Evolutionary conservation across 1,140 invertebrate species (phyloP), one percentile per base, ranked within the genome.

Genomic region (Danaus plexippus): DNA sequence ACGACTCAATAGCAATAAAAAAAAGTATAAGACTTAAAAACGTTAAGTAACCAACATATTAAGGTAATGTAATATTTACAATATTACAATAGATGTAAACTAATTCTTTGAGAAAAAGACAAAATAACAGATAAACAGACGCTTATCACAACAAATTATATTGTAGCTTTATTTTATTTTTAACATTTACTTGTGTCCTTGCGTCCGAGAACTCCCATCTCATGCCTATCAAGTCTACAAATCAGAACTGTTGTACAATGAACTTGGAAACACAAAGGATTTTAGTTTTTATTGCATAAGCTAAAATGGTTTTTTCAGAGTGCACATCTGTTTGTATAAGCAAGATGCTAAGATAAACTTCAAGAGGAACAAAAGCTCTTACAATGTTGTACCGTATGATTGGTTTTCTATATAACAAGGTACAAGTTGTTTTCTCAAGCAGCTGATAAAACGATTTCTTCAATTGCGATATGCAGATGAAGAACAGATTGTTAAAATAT

Each of bases 361-460:
- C 44, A 75, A 75, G 71, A 72, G 52, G 55, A 54, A 61, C 56
- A 63, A 60, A 57, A 62, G 47, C 55, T 64, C 69, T 64, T 74
- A 72, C 65, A 42, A 47, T 52, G 11, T 46, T 42, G 51, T 61
- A 53, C 43, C 51, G 46, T 75, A 79, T 61, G 75, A 75, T 68
- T 69, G 56, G 51, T 69, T 74, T 78, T 71, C 61, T 63, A 56
- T 55, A 67, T 67, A 69, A 71, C 73, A 75, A 71, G 66, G 72
- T 70, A 70, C 56, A 64, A 58, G 54, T 60, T 57, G 22, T 32
- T 32, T 32, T 32, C 22, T 32, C 22, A 32, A 32, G 22, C 22
- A 32, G 22, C 22, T 32, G 22, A 32, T 32, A 32, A 32, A 32
- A 32, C 22, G 22, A 32, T 32, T 32, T 32, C 22, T 32, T 8